Conservation (phyloP, 2,113 vertebrate species). For the Phocoena sinus region DNA sequence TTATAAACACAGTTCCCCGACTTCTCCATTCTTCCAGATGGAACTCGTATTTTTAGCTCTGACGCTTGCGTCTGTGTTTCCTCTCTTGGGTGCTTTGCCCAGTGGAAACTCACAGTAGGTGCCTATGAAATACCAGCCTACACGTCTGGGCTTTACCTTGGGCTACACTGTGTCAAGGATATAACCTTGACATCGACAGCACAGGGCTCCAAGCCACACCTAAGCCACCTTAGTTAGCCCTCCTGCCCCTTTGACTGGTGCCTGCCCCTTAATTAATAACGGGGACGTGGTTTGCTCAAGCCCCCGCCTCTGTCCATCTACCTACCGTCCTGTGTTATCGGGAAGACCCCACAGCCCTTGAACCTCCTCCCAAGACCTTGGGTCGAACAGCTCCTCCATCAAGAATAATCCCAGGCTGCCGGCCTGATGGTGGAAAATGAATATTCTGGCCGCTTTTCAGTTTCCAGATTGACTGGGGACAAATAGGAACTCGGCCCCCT, state of each 20-base stretch:
- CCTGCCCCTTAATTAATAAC: background rate
- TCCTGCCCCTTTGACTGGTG: background rate
- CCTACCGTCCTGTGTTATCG: background rate
- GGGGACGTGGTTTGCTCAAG: background rate
- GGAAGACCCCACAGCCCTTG: too few relatives aligned
- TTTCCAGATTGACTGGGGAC: conserved; percentile 64
- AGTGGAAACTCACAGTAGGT: background rate
- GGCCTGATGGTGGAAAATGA: conserved; percentile 16
- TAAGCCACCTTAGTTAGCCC: background rate
- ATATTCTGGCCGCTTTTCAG: conserved; percentile 71
- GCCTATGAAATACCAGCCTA: background rate
- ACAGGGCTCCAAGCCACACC: background rate
- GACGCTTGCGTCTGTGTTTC: background rate
- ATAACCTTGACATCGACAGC: background rate
- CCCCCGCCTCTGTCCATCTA: background rate
- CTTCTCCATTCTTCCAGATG: background rate
- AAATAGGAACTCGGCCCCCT: conserved; percentile 58
- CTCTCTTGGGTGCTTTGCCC: background rate
- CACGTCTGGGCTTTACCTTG: accelerated
- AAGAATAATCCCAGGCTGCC: background rate
- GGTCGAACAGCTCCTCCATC: background rate
- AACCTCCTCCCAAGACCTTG: background rate
- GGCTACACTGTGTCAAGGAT: background rate
- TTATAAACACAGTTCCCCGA: background rate
- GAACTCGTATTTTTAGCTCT: background rate